Conservation (phyloP, 1,140 invertebrate genomes). For the Zaprionus nigranus region DNA sequence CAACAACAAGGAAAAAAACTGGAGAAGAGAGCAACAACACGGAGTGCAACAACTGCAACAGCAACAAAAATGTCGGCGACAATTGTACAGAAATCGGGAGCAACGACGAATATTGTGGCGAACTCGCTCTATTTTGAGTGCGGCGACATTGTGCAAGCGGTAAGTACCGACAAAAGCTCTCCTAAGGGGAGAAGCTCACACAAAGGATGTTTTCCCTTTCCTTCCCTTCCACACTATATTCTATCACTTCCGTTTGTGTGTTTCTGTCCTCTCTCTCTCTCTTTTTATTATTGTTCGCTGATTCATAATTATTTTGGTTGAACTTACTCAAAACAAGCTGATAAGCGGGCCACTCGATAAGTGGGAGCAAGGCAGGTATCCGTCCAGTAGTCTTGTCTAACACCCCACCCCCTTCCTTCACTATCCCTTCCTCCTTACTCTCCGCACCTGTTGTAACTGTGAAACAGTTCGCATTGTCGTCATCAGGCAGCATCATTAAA, state of each 20-base stretch:
- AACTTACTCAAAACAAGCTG: conserved; percentile 32
- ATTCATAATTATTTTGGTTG: conserved; percentile 78
- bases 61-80: conserved; percentile 61
- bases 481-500: conserved; percentile 63
- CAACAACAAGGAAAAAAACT: not conserved
- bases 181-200: conserved; percentile 11
- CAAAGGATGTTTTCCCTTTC: not conserved
- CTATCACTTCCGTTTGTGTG: conserved; percentile 41
- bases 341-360: conserved; percentile 26
- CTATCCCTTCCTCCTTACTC: not conserved
- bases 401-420: not conserved
- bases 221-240: conserved; percentile 28
- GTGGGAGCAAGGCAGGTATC: conserved; percentile 5
- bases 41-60: conserved; percentile 7
- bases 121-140: conserved; percentile 66
- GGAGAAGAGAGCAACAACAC: conserved; percentile 4
- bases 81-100: conserved; percentile 63
- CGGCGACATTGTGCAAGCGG: conserved; percentile 60
- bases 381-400: not conserved
- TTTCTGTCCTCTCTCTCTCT: conserved; percentile 6
- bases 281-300: conserved; percentile 47
- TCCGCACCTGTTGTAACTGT: conserved; percentile 30
- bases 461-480: conserved; percentile 45
- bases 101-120: conserved; percentile 41
- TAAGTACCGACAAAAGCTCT: conserved; percentile 43